These are phyloP conservation scores for Onychostoma macrolepis DNA, from an alignment of 2,113 vertebrate species.

Conservation along the genomic window DNA sequence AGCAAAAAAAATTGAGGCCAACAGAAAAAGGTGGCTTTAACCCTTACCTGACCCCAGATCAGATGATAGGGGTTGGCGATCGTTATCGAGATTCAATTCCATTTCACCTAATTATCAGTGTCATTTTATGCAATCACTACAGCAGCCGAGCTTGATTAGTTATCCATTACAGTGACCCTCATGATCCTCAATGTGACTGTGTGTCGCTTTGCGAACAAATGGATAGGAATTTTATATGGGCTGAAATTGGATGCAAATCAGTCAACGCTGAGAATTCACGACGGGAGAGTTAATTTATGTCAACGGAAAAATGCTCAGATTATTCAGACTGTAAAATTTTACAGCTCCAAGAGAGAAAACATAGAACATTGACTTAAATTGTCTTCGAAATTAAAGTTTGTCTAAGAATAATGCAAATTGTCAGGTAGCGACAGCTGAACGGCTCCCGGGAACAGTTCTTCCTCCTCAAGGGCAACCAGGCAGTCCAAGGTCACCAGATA, in stretches of 20 bases:
- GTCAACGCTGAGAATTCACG: background rate
- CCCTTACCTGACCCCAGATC: constrained; percentile 24
- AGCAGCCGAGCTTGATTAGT: background rate
- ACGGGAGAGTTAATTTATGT: background rate
- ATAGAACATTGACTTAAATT: background rate
- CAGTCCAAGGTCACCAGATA: constrained; percentile 21
- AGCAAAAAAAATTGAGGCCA: constrained; percentile 11
- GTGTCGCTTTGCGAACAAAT: background rate
- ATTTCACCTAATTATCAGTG: constrained; percentile 23
- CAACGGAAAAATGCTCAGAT: background rate
- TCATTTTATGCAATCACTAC: constrained; percentile 17
- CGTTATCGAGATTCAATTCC: constrained; percentile 22
- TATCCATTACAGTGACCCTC: constrained; percentile 21
- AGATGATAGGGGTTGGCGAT: background rate
- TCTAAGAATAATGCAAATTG: constrained; percentile 3
- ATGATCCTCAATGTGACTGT: constrained; percentile 7
- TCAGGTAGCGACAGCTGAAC: background rate
- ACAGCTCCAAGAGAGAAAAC: background rate
- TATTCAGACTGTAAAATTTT: background rate
- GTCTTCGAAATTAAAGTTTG: background rate
- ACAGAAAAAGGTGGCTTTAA: constrained; percentile 28
- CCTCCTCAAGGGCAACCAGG: background rate
- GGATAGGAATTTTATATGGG: background rate
- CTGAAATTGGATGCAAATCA: constrained; percentile 33
- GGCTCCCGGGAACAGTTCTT: background rate